Base-by-base conservation (phyloP, 2,888 invertebrate species). In the Limnephilus auricula region DNA sequence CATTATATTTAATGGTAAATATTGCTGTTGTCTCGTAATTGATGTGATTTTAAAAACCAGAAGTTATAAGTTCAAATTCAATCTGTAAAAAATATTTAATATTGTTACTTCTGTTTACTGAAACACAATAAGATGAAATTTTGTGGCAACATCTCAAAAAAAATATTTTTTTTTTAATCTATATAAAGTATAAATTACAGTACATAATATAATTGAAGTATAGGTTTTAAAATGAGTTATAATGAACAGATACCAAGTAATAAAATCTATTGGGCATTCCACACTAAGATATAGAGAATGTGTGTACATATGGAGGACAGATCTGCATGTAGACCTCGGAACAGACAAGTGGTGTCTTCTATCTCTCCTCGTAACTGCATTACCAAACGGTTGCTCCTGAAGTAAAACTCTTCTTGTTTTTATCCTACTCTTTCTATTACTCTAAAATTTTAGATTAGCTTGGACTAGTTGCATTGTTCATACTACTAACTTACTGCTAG, bases 351-450 rank as follows among this genome's bases (percentile, higher is more conserved):
- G 92, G 92, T 85, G 89, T 80, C 88, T 88, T 92, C 92, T 90
- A 96, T 96, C 96, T 96, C 96, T 95, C 95, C 96, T 96, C 96
- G 96, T 96, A 95, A 96, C 96, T 96, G 96, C 95, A 96, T 96
- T 96, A 95, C 95, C 95, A 95, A 95, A 95, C 96, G 96, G 96
- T 95, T 95, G 95, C 95, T 96, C 95, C 95, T 91, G 89, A 86
- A 79, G 89, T 86, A 85, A 89, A 84, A 89, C 90, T 92, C 89
- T 92, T 86, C 86, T 92, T 79, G 79, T 91, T 78, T 25, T 90
- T 92, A 88, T 82, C 50, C 79, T 91, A 88, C 83, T 91, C 78
- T 90, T 92, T 86, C 91, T 86, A 90, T 79, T 37, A 88, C 88
- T 90, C 79, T 89, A 34, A 83, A 79, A 89, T 83, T 40, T 90